phyloP scores from a whole-genome alignment of 2,888 invertebrate genomes.

The Dexiosoma caninum region DNA sequence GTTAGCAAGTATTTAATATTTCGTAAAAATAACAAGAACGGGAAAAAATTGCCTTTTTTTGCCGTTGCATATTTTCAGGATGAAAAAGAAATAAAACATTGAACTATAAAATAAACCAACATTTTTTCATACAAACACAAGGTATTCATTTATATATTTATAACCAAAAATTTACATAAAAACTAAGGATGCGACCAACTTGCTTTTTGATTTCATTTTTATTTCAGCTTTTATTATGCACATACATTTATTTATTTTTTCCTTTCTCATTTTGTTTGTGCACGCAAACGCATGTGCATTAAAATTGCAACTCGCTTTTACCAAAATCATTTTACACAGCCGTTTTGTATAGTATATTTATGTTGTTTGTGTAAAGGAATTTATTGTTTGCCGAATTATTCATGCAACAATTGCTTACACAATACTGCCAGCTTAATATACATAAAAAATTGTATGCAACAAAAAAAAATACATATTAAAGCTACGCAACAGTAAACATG shows the following conservation, averaged over 20 bases:
- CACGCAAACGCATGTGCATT: not conserved
- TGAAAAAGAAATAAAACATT: not conserved
- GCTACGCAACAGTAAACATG: not conserved
- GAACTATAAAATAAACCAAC: slow-evolving; percentile 7
- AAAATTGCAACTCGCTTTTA: not conserved
- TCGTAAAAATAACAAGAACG: too few species aligned
- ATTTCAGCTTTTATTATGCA: not conserved
- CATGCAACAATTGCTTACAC: slow-evolving; percentile 60
- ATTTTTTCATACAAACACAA: not conserved
- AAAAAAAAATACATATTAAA: not conserved
- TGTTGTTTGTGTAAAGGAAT: slow-evolving; percentile 17
- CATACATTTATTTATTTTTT: not conserved
- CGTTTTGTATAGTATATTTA: too few species aligned
- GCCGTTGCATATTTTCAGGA: not conserved
- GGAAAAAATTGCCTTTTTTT: too few species aligned
- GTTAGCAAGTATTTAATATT: too few species aligned
- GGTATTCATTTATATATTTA: not conserved
- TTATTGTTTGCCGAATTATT: slow-evolving; percentile 57
- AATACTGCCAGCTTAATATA: slow-evolving; percentile 71
- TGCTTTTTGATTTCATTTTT: not conserved
- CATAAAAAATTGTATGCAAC: slow-evolving; percentile 52
- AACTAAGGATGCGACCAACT: slow-evolving; percentile 18
- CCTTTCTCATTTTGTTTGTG: too few species aligned
- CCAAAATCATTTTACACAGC: not conserved
- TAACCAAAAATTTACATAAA: slow-evolving; percentile 30